Conservation (phyloP, 2,797 vertebrate genomes). For the Platalea minor region DNA sequence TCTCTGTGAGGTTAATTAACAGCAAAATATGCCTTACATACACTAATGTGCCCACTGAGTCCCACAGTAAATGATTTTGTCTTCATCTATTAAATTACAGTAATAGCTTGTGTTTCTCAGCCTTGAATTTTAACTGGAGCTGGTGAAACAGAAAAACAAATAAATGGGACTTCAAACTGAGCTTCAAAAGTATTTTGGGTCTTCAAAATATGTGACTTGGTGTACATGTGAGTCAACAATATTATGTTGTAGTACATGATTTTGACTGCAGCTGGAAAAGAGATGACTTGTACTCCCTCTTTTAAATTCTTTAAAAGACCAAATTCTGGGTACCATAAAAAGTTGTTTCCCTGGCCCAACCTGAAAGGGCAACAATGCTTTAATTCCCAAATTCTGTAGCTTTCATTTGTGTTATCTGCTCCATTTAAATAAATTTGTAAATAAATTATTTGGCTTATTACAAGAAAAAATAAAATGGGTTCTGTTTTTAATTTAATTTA, state of each 20-base stretch:
- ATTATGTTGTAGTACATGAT: not conserved
- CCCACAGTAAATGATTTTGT: conserved; percentile 47
- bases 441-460: not conserved
- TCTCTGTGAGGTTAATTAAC: conserved; percentile 71
- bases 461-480: not conserved
- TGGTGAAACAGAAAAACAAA: not conserved
- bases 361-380: not conserved
- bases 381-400: not conserved
- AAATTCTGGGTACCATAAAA: not conserved
- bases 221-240: not conserved
- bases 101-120: not conserved
- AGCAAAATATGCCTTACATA: conserved; percentile 40
- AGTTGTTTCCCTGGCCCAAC: not conserved
- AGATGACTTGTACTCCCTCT: not conserved
- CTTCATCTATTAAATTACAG: conserved; percentile 58
- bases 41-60: conserved; percentile 35
- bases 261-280: not conserved
- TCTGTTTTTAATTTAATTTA: not conserved
- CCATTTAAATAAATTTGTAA: not conserved
- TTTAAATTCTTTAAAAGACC: not conserved
- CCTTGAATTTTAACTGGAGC: conserved; percentile 27
- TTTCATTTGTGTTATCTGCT: fast-evolving
- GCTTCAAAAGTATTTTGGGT: not conserved
- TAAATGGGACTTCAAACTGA: not conserved
- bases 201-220: not conserved